Evolutionary conservation across 1,140 invertebrate species (phyloP).

Genomic region (Laupala kohalensis): DNA sequence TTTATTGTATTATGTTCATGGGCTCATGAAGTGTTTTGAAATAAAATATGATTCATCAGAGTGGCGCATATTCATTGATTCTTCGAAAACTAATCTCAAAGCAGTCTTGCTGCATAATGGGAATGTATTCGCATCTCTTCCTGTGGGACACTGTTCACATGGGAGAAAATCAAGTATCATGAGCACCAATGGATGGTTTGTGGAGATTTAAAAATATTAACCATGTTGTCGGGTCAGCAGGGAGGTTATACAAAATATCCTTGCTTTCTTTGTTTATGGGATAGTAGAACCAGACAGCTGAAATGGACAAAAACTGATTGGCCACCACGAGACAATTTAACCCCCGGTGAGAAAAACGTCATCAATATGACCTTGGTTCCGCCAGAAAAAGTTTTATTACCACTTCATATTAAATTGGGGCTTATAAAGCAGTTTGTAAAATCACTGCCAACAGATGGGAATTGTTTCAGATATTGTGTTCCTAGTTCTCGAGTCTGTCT

Average conservation of each 20-base stretch:
- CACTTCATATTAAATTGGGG: neutral
- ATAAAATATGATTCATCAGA: conserved; percentile 2
- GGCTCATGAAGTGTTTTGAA: conserved; percentile 12
- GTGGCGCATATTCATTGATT: neutral
- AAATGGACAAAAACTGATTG: neutral
- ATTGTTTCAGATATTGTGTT: conserved; percentile 3
- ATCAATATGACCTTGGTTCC: neutral
- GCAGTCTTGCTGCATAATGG: no score
- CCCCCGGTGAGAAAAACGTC: conserved; percentile 1
- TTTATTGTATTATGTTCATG: conserved; percentile 16
- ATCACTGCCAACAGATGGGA: neutral
- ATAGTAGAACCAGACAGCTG: neutral
- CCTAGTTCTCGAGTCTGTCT: no score
- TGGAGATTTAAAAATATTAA: neutral
- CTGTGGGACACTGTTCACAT: neutral
- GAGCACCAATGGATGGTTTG: no score
- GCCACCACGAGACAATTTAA: neutral
- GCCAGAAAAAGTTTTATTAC: neutral
- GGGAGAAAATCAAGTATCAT: no score
- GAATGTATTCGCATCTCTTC: neutral
- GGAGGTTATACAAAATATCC: conserved; percentile 3
- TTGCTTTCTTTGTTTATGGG: conserved; percentile 4
- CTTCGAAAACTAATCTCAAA: no score
- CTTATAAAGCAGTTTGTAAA: neutral
- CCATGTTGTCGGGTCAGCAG: conserved; percentile 2